These are phyloP conservation scores for Protobothrops mucrosquamatus DNA, from an alignment of 2,113 vertebrate genomes.

Conservation along the genomic window DNA sequence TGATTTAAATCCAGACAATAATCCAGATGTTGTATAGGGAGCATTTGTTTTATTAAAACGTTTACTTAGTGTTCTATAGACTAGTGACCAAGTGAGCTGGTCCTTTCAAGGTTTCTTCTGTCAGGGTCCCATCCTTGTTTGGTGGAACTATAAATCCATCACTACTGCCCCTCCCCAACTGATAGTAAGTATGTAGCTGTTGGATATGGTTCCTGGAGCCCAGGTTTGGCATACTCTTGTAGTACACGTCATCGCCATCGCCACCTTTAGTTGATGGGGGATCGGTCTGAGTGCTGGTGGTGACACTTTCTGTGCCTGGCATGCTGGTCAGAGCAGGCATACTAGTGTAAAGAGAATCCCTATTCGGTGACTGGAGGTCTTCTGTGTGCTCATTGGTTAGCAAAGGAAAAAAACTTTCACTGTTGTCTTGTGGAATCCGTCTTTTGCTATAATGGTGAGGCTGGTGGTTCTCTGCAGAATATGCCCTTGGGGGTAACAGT, in stretches of 20 bases:
- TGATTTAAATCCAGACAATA: conserved; percentile 75
- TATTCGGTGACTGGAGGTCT: conserved; percentile 83
- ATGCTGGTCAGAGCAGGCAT: conserved; percentile 87
- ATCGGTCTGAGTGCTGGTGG: conserved; percentile 83
- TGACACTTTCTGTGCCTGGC: conserved; percentile 68
- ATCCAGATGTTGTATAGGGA: conserved; percentile 53
- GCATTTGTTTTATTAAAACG: conserved; percentile 45
- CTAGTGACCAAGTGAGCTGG: conserved; percentile 95
- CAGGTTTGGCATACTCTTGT: conserved; percentile 99
- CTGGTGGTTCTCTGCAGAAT: conserved; percentile 80
- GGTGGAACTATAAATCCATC: conserved; percentile 92
- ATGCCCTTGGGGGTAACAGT: conserved; percentile 83
- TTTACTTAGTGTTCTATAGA: conserved; percentile 82
- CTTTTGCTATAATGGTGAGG: conserved; percentile 80
- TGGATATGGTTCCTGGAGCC: conserved; percentile 91
- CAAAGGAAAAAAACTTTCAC: conserved; percentile 94
- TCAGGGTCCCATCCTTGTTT: conserved; percentile 85
- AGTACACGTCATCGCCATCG: conserved; percentile 92
- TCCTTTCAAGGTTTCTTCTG: conserved; percentile 80
- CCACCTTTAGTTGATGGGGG: conserved; percentile 79
- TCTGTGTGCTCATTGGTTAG: conserved; percentile 91
- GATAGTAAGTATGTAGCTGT: conserved; percentile 96
- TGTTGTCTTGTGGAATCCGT: conserved; percentile 93
- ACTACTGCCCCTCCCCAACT: conserved; percentile 94
- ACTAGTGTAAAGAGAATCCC: conserved; percentile 96